Base-by-base conservation (phyloP, 2,113 vertebrate species). In the Haplochromis vanheusdeni region DNA sequence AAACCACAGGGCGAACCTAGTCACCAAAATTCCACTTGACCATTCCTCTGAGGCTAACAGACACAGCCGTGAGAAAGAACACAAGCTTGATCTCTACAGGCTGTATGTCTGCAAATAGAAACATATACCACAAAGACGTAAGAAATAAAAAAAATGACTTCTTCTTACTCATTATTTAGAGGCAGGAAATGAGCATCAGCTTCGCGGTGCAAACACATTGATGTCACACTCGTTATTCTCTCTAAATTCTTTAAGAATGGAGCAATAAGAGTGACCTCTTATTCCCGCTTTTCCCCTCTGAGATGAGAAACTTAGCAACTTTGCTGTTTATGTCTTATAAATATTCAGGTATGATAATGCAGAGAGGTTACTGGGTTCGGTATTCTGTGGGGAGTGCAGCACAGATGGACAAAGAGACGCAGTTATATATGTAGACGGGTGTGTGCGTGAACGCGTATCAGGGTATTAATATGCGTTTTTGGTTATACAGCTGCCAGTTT, bases 301-400 rank as follows among this genome's bases (percentile, higher is more conserved):
- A 90, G 79, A 88, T 83, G 5, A 4, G 54, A 87, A 91, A 92
- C 79, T 90, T 33, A 60, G 70, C 82, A 84, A 47, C 85, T 91
- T 86, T 80, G 70, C 87, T 90, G 82, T 89, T 92, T 89, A 86
- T 86, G 86, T 84, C 81, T 90, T 87, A 94, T 95, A 89, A 90
- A 96, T 95, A 96, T 96, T 95, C 94, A 94, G 89, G 85, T 93
- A 94, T 93, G 94, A 85, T 95, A 95, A 94, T 95, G 73, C 40
- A 13, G 45, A 73, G 65, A 19, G 85, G 86, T 91, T 88, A 85
- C 21, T 33, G 70, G 84, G 91, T 91, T 89, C 52, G 1, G 56
- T 85, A 37, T 90, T 87, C 92, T 87, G 85, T 83, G 83, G 91
- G 91, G 91, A 93, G 52, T 40, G 42, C 47, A 85, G 89, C 89